These are phyloP conservation scores for Diceros bicornis DNA, from an alignment of 2,797 vertebrate species.

Conservation along the genomic window DNA sequence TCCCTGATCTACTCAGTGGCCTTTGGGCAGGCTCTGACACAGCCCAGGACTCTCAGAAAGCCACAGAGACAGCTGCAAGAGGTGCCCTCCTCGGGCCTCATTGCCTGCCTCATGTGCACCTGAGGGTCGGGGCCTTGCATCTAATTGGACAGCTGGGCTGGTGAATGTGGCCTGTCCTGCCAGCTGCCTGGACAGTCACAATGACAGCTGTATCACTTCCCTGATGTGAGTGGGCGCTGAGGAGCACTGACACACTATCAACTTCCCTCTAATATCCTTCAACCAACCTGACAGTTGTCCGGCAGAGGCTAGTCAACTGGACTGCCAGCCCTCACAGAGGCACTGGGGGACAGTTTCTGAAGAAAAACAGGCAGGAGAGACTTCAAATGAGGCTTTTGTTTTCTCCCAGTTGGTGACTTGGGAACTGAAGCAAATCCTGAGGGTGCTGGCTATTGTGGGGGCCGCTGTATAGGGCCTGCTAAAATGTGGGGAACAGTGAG, in stretches of 20 bases:
- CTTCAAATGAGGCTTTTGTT: conserved; percentile 79
- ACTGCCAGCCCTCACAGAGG: conserved; percentile 82
- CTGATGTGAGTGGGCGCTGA: conserved; percentile 90
- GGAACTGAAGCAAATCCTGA: conserved; percentile 50
- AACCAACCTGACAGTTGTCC: conserved; percentile 90
- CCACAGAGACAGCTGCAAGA: conserved; percentile 83
- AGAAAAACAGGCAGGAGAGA: conserved; percentile 73
- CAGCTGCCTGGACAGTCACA: conserved; percentile 90
- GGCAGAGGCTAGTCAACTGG: conserved; percentile 86
- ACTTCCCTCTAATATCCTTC: conserved; percentile 91
- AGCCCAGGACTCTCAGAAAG: conserved; percentile 83
- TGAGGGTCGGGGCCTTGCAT: conserved; percentile 93
- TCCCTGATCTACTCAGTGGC: conserved; percentile 79
- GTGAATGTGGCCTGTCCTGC: conserved; percentile 91
- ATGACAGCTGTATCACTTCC: conserved; percentile 94
- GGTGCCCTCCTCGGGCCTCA: conserved; percentile 87
- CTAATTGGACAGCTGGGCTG: conserved; percentile 95
- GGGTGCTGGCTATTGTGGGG: neutral
- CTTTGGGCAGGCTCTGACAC: neutral
- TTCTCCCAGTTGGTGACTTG: conserved; percentile 21
- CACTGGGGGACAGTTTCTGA: conserved; percentile 84
- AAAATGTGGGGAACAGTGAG: neutral
- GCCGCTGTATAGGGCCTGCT: neutral
- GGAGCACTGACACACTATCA: conserved; percentile 91
- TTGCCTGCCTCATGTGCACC: conserved; percentile 88